Percentiles rank a stretch among this genome's conserved stretches.
phyloP scores from a whole-genome alignment of 53 echinoderm and acorn worm genomes.

The Mesocentrotus franciscanus region DNA sequence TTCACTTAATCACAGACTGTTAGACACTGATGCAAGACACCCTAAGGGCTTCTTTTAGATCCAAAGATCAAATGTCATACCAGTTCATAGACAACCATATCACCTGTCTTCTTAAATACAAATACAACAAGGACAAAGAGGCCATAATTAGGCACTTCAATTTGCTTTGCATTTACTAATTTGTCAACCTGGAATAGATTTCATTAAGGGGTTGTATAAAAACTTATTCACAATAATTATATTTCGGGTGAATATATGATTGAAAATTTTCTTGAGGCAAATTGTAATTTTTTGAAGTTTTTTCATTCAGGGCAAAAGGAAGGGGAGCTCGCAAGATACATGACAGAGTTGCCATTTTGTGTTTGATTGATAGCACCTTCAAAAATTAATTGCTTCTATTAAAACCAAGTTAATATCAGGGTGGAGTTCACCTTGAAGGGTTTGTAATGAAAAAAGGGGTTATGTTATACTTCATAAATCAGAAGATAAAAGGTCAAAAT shows the following conservation, averaged over 20 bases:
- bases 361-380: too few species aligned
- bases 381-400: too few species aligned
- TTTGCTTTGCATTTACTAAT: neutral
- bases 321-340: too few species aligned
- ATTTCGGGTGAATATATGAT: too few species aligned
- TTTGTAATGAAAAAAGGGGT: neutral
- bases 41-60: neutral
- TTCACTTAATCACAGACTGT: slow-evolving; percentile 11
- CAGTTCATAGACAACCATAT: neutral
- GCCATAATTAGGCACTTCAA: neutral
- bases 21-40: slow-evolving; percentile 31
- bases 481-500: neutral
- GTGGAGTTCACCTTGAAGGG: neutral
- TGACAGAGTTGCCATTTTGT: too few species aligned
- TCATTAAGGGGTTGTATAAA: too few species aligned
- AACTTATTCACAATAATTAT: too few species aligned
- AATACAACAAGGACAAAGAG: neutral
- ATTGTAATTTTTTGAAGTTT: too few species aligned
- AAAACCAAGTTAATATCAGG: too few species aligned
- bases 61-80: slow-evolving; percentile 47
- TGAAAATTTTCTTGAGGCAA: too few species aligned
- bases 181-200: neutral
- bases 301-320: too few species aligned
- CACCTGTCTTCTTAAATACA: neutral
- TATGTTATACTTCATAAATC: neutral